Evolutionary conservation across 1,140 invertebrate species (phyloP).

Genomic region (Cheumatopsyche charites): DNA sequence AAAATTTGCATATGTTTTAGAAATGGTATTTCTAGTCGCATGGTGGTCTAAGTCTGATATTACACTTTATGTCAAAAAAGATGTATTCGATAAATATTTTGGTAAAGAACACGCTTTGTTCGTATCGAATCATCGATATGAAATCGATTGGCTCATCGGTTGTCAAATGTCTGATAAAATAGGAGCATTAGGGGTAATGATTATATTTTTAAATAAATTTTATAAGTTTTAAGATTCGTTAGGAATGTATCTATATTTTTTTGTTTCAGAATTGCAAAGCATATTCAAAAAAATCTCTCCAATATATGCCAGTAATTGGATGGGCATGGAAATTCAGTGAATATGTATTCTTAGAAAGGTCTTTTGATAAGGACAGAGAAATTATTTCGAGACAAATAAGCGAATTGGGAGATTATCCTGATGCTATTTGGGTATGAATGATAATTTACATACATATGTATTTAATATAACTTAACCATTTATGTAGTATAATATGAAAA

Average conservation of each 20-base stretch:
- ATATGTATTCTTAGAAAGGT: slow-evolving; percentile 89
- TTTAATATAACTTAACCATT: too few species aligned
- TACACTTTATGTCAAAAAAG: slow-evolving; percentile 76
- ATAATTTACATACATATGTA: neutral
- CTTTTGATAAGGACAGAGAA: slow-evolving; percentile 87
- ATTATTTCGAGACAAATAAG: slow-evolving; percentile 80
- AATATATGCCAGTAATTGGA: slow-evolving; percentile 88
- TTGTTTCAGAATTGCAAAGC: neutral
- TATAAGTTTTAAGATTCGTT: slow-evolving; percentile 16
- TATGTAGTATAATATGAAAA: slow-evolving; percentile 48
- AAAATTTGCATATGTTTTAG: slow-evolving; percentile 62
- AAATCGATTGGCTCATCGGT: slow-evolving; percentile 93
- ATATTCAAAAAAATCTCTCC: slow-evolving; percentile 52
- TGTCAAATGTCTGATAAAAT: slow-evolving; percentile 85
- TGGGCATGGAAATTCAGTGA: slow-evolving; percentile 96
- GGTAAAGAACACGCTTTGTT: slow-evolving; percentile 89
- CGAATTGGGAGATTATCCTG: slow-evolving; percentile 84
- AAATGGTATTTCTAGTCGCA: slow-evolving; percentile 89
- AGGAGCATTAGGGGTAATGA: slow-evolving; percentile 76
- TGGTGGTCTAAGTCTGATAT: slow-evolving; percentile 88
- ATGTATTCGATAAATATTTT: slow-evolving; percentile 78
- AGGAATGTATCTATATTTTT: slow-evolving; percentile 7
- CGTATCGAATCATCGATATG: slow-evolving; percentile 94
- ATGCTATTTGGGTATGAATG: slow-evolving; percentile 79
- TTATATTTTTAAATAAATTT: slow-evolving; percentile 19